Evolutionary conservation across 1,140 invertebrate species (phyloP).

Genomic region (Lysiphlebus fabarum): DNA sequence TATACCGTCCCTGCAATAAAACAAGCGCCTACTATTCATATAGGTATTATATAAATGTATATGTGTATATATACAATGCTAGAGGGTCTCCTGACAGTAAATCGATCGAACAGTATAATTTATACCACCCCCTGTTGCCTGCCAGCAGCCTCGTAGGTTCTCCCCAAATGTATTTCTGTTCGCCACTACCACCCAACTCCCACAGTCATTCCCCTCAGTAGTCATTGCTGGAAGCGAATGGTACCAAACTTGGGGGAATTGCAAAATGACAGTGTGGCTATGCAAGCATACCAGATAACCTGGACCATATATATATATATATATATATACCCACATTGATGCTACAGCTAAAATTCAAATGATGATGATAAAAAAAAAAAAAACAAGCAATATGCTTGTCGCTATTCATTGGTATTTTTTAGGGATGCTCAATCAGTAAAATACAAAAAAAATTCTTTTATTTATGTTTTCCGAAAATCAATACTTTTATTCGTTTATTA

Average conservation of each 20-base stretch:
- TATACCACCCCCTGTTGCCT: slow-evolving; percentile 49
- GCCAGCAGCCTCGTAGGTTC: slow-evolving; percentile 27
- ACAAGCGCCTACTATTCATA: slow-evolving; percentile 32
- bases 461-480: too few relatives aligned
- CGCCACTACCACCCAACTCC: slow-evolving; percentile 29
- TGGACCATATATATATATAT: slow-evolving; percentile 15
- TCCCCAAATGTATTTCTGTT: slow-evolving; percentile 20
- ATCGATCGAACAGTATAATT: slow-evolving; percentile 58
- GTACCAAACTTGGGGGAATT: slow-evolving; percentile 28
- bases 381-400: slow-evolving; percentile 24
- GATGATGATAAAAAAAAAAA: background rate
- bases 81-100: slow-evolving; percentile 54
- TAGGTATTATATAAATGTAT: slow-evolving; percentile 22
- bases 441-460: too few relatives aligned
- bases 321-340: background rate
- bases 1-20: slow-evolving; percentile 29
- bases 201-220: background rate
- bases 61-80: slow-evolving; percentile 10
- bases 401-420: slow-evolving; percentile 23
- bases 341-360: slow-evolving; percentile 6
- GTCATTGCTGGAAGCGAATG: slow-evolving; percentile 26
- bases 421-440: too few relatives aligned
- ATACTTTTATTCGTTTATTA: too few relatives aligned
- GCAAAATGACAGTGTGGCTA: slow-evolving; percentile 25
- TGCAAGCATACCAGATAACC: slow-evolving; percentile 25